Evolutionary conservation across 2,888 invertebrate species (phyloP), one percentile per base, ranked within the genome.

Genomic region (Sinodicranocentrus sp.): DNA sequence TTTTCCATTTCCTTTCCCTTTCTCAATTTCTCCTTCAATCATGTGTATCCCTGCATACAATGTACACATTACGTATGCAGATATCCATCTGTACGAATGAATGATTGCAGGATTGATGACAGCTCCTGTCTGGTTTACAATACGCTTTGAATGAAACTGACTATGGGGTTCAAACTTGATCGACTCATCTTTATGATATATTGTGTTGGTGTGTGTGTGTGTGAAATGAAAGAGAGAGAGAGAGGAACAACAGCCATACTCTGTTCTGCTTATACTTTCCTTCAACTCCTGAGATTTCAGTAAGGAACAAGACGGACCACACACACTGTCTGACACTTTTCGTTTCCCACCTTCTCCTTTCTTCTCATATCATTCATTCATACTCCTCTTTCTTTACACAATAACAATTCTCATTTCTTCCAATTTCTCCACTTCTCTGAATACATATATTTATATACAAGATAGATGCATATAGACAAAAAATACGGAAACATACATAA

Each of bases 81-180:
- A 33, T 10, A 33, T 33, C 33, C 48, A 48, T 48, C 5, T 54
- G 28, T 17, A 52, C 13, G 59, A 72, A 23, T 33, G 72, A 72
- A 43, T 59, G 59, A 72, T 72, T 72, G 23, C 59, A 43, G 43
- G 25, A 39, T 44, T 39, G 39, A 57, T 59, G 72, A 72, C 59
- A 72, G 59, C 72, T 39, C 54, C 57, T 43, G 72, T 57, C 39
- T 72, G 72, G 59, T 54, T 48, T 68, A 52, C 28, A 70, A 71
- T 52, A 57, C 23, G 21, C 19, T 25, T 17, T n/a, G 23, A 57
- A 61, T 61, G 33, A 44, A 23, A 26, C 25, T 19, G 52, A 33
- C 28, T 39, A 54, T 43, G 21, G 39, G 33, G n/a, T 63, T 63
- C 39, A 63, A n/a, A 39, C 19, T 2, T 39, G 63, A 63, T 63